Percentiles rank a stretch among this genome's conserved stretches.
Conservation (phyloP, 1,140 invertebrate genomes). For the Saccostrea echinata region DNA sequence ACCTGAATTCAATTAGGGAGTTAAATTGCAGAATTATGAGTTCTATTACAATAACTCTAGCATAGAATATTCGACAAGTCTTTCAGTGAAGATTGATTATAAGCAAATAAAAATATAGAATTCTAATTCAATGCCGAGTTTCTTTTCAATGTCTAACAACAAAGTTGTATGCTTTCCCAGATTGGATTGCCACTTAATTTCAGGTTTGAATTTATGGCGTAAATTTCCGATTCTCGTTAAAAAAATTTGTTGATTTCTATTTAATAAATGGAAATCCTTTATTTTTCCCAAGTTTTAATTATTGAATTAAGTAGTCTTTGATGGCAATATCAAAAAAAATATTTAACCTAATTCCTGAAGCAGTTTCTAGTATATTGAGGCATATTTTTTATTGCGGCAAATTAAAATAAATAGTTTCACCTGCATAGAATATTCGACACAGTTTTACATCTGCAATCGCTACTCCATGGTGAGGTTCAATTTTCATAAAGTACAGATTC, state of each 20-base stretch:
- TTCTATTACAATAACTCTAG: not conserved
- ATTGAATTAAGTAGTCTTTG: too few species aligned
- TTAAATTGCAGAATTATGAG: conserved; percentile 1
- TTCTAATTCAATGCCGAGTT: not conserved
- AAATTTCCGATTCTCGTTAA: not conserved
- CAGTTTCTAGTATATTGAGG: too few species aligned
- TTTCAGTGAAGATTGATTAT: not conserved
- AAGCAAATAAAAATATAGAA: not conserved
- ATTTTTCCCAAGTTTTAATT: too few species aligned
- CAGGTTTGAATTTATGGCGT: not conserved
- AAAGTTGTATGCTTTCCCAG: not conserved
- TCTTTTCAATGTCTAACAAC: not conserved
- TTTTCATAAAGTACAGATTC: not conserved
- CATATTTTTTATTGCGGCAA: too few species aligned
- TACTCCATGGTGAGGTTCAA: not conserved
- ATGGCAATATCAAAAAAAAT: too few species aligned
- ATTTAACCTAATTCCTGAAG: too few species aligned
- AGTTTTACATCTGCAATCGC: not conserved
- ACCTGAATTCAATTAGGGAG: not conserved
- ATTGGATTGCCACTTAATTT: not conserved
- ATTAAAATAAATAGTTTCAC: too few species aligned
- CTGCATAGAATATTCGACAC: too few species aligned
- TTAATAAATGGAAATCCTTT: not conserved
- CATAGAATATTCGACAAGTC: not conserved
- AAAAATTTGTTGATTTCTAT: not conserved